Evolutionary conservation across 2,113 vertebrate species (phyloP).

Genomic region (Prochilodus magdalenae): DNA sequence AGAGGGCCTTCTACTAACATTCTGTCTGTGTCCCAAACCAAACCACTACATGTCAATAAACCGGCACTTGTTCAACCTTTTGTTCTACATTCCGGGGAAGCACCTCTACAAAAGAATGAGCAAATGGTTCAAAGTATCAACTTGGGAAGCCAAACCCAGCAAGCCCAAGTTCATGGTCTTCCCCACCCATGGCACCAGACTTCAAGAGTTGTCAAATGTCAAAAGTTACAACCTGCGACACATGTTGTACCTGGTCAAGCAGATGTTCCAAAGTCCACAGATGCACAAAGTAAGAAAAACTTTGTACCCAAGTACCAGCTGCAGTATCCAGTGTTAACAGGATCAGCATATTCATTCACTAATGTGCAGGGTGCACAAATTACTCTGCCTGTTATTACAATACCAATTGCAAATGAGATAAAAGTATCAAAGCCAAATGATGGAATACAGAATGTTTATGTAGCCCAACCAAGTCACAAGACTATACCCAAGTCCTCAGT

Average conservation of each 20-base stretch:
- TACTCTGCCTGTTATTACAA: conserved; percentile 74
- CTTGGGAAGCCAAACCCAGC: conserved; percentile 76
- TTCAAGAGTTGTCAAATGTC: conserved; percentile 74
- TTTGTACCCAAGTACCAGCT: conserved; percentile 95
- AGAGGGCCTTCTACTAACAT: conserved; percentile 67
- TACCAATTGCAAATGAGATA: conserved; percentile 72
- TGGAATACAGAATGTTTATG: conserved; percentile 71
- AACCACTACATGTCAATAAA: conserved; percentile 69
- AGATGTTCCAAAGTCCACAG: conserved; percentile 65
- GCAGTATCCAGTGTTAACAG: conserved; percentile 78
- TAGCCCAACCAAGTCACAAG: conserved; percentile 72
- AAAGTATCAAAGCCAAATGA: conserved; percentile 74
- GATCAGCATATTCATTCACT: conserved; percentile 78
- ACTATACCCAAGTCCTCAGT: conserved; percentile 72
- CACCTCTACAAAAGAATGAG: conserved; percentile 66
- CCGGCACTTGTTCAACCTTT: conserved; percentile 64
- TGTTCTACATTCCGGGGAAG: conserved; percentile 65
- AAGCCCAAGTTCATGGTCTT: conserved; percentile 75
- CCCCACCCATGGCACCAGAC: conserved; percentile 79
- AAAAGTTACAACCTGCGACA: conserved; percentile 62
- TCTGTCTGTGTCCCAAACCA: conserved; percentile 71
- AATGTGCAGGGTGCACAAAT: conserved; percentile 72
- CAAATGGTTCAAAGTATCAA: conserved; percentile 77
- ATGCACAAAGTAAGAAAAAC: conserved; percentile 65
- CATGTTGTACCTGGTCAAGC: conserved; percentile 70